phyloP scores from a whole-genome alignment of 2,888 invertebrate species.

The Diadegma fenestrale region DNA sequence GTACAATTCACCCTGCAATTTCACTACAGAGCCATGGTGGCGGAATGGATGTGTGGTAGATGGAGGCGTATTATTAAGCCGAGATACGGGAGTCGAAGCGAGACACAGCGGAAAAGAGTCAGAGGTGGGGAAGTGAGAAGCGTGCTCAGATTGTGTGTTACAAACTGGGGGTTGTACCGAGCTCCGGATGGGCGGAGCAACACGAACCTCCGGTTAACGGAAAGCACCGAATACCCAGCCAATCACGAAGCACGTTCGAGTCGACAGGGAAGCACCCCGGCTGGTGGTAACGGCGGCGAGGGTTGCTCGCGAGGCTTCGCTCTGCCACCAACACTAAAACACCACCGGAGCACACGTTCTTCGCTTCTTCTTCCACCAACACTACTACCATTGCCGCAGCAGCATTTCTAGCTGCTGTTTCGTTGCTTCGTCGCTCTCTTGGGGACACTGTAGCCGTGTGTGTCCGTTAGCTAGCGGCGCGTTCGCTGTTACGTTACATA shows the following conservation, averaged over 20 bases:
- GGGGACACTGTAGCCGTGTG: constrained; percentile 43
- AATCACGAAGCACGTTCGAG: constrained; percentile 69
- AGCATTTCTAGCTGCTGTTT: constrained; percentile 35
- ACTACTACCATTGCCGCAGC: constrained; percentile 47
- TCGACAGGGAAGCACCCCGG: constrained; percentile 67
- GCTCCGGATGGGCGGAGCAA: constrained; percentile 78
- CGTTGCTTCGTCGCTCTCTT: constrained; percentile 30
- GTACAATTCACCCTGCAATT: constrained; percentile 21
- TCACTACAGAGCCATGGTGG: constrained; percentile 81
- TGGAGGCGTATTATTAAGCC: constrained; percentile 82
- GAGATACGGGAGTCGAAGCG: constrained; percentile 60
- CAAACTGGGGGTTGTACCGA: constrained; percentile 76
- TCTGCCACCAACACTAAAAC: constrained; percentile 47
- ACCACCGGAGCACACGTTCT: constrained; percentile 63
- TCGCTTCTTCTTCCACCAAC: constrained; percentile 51
- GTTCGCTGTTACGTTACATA: constrained; percentile 48
- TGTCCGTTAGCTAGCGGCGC: constrained; percentile 47
- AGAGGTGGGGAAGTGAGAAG: constrained; percentile 50
- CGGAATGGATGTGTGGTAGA: constrained; percentile 80
- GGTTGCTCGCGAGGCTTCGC: constrained; percentile 58
- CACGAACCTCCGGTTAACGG: constrained; percentile 73
- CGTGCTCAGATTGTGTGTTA: constrained; percentile 55
- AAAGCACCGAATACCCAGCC: constrained; percentile 73
- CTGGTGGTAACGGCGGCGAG: constrained; percentile 61
- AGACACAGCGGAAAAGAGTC: constrained; percentile 54